Base-by-base conservation (phyloP, 2,888 invertebrate species). In the Plutella xylostella region DNA sequence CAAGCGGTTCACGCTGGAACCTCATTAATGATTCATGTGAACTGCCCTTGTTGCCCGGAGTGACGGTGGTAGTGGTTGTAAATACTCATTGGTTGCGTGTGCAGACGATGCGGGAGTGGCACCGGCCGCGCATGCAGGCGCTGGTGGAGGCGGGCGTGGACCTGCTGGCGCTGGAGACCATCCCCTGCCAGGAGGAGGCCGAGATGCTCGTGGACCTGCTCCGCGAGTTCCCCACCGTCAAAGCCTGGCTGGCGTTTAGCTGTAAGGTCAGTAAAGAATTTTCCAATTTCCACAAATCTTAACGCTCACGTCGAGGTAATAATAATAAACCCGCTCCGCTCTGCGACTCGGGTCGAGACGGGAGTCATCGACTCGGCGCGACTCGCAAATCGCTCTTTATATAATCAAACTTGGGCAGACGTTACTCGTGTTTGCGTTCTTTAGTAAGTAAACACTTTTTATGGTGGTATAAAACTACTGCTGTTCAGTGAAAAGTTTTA, bases 201-300 rank as follows among this genome's bases (percentile, higher is more conserved):
- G 90, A 91, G 65, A 92, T 92, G 65, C 71, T 97, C 20, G 87
- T 94, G 18, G 89, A 92, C 49, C 79, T 96, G 59, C 74, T 97
- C 19, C 87, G 89, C 51, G 90, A 94, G 55, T 94, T 89, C 71
- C 94, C 95, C 1, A 74, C 85, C 41, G 79, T 87, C 1, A 92
- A 92, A 67, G 94, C 93, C 15, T 97, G 96, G 96, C 77, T 97
- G 14, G 86, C 92, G 2, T 96, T 97, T 70, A 93, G 94, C 52
- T 94, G 96, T 70, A 90, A 91, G 84, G 94, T 94, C 51, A 51
- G 63, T 54, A 44, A 20, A 19, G 15, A 15, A 21, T 39, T 17
- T 22, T 25, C 25, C 18, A 15, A 39, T 39, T 39, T 39, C 25
- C 25, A 15, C n/a, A 39, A 39, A 12, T 17, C 39, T 12, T 39